Evolutionary conservation across 1,140 invertebrate species (phyloP), one percentile per base, ranked within the genome.

Genomic region (Drosophila kohkoa): DNA sequence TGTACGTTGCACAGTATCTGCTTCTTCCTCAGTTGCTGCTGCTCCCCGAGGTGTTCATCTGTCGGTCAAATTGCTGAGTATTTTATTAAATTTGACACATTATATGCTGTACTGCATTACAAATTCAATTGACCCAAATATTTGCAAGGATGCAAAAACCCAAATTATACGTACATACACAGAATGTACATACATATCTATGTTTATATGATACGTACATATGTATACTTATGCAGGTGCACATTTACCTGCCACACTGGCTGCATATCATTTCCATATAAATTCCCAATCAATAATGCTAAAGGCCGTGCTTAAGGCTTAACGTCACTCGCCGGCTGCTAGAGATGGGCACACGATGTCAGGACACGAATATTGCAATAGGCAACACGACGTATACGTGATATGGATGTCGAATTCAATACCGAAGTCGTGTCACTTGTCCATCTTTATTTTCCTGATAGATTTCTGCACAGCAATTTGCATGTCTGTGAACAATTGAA

Each of bases 71-170:
- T 55, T 60, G 45, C 58, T 72, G 58, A 68, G 66, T 62, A 81
- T 77, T 81, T 81, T 78, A 81, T 81, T 81, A 78, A 78, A 81
- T 82, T 59, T 71, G 59, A 75, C 78, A 85, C 79, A 81, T 85
- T 70, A 52, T 58, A 67, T 78, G 75, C 60, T 58, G 63, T 65
- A 52, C 58, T 65, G 75, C 77, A 81, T 78, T 81, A 28, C 69
- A 86, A 81, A 66, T 86, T 81, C 75, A 72, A 68, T 86, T 86
- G 82, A 81, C 74, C 65, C 30, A 81, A 81, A 86, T 68, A 65
- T 48, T 5, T 6, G 20, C 35, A 54, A 28, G 28, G 59, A 64
- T 64, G 52, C 51, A 68, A 67, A 30, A 52, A 43, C 25, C 67
- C 20, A 72, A 66, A 68, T 57, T 60, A 66, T 54, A 62, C 58